Base-by-base conservation (phyloP, 2,888 invertebrate genomes). In the Nomada ferruginata region DNA sequence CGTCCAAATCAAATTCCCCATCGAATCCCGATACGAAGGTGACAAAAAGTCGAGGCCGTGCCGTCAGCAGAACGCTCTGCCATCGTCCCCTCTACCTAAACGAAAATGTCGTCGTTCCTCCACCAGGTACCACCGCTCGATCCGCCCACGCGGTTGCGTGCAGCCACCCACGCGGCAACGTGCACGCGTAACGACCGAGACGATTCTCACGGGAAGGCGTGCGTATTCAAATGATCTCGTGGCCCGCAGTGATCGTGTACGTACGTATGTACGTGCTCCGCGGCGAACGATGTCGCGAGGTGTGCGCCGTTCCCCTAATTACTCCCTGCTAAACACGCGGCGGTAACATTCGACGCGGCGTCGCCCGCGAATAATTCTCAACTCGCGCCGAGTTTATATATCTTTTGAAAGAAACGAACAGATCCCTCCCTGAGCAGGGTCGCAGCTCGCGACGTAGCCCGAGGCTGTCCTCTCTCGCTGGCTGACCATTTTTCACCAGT, bases 401-500 rank as follows among this genome's bases (percentile, higher is more conserved):
- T 78, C 69, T 79, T 79, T 60, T 63, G 69, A 52, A 64, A 65
- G 72, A 44, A 68, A 73, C 59, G 79, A 77, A 86, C 82, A 81
- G 89, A 90, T 91, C 88, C 91, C 88, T 90, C 89, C 89, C 90
- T 90, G 91, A 90, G 86, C 90, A 91, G 92, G 90, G 90, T 92
- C 91, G 92, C 91, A 91, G 90, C 91, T 89, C 87, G 85, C 90
- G 88, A 86, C 89, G 87, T 88, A 91, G 91, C 92, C 91, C 86
- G 89, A 91, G 92, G 92, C 92, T 88, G 87, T 91, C 90, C 88
- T 89, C 91, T 90, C 91, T 91, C 87, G 88, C 91, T 91, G 91
- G 92, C 89, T 92, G 89, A 92, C 92, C 91, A 93, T 93, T 92
- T 93, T 93, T 93, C 93, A 92, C 91, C 79, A 90, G 82, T 77